Evolutionary conservation across 2,113 vertebrate genomes (phyloP), one percentile per base, ranked within the genome.

Genomic region (Balaenoptera acutorostrata): DNA sequence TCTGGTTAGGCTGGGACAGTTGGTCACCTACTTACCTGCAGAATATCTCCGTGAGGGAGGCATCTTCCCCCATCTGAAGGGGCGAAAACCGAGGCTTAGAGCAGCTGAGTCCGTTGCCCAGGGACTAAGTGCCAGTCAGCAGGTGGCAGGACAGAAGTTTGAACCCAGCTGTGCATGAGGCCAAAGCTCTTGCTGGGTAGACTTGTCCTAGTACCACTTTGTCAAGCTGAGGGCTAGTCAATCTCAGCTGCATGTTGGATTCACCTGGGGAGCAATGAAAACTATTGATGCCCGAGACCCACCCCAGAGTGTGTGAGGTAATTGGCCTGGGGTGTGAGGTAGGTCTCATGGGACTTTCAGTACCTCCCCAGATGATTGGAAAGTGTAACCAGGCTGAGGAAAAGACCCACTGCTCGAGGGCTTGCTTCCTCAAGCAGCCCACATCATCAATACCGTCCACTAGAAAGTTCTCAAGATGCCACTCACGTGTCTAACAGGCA

Each of bases 191-290:
- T 31, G 39, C 25, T 8, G 8, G 33, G 39, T 1, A 6, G 23
- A 39, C 3, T 31, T 41, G 25, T 41, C 49, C 63, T 12, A 55
- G 5, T 1, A 17, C 7, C 31, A 25, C n/a, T 36, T n/a, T 36
- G 71, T 55, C 2, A 5, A 33, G 52, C 31, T 7, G 1, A 0
- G n/a, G 6, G 27, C 31, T 33, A 27, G 0, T 21, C 41, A 6
- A 2, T 31, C 66, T 52, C 29, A 29, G 66, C 21, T 41, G 15
- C 64, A 1, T 0, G 2, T 15, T 44, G 84, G 88, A 41, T 6
- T 33, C 29, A 8, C n/a, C 39, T 6, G 68, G 55, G 61, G 5
- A 29, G 8, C 63, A 46, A 29, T 8, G 21, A n/a, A 78, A 29
- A 59, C 4, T 39, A 0, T 1, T 0, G 59, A n/a, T 2, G 17